Percentiles rank a stretch among this genome's conserved stretches.
phyloP scores from a whole-genome alignment of 2,888 invertebrate genomes.

The Acrocera orbiculus region DNA sequence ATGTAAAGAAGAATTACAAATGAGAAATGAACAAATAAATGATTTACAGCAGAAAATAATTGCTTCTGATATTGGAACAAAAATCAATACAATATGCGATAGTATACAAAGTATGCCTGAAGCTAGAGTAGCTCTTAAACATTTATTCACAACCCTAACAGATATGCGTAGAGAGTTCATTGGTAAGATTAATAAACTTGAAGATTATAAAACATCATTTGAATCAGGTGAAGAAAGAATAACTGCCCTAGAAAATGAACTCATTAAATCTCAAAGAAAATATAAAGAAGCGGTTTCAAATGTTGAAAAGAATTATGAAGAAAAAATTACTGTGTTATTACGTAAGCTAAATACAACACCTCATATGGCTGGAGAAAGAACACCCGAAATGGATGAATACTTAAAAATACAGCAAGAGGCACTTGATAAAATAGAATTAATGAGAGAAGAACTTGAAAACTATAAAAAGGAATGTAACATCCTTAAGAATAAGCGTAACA shows the following conservation, averaged over 20 bases:
- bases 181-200: slow-evolving; percentile 25
- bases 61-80: slow-evolving; percentile 57
- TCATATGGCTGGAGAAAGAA: slow-evolving; percentile 12
- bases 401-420: slow-evolving; percentile 19
- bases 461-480: slow-evolving; percentile 15
- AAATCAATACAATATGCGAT: slow-evolving; percentile 50
- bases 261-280: slow-evolving; percentile 33
- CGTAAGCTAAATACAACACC: slow-evolving; percentile 17
- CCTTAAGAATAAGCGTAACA: slow-evolving; percentile 20
- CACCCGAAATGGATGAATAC: slow-evolving; percentile 17
- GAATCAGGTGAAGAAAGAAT: slow-evolving; percentile 27
- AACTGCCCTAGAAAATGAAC: slow-evolving; percentile 30
- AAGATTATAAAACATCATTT: slow-evolving; percentile 36
- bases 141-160: slow-evolving; percentile 25
- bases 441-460: slow-evolving; percentile 18
- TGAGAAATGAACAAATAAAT: slow-evolving; percentile 37
- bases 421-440: slow-evolving; percentile 17
- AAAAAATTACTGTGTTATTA: slow-evolving; percentile 34
- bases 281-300: slow-evolving; percentile 36
- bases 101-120: slow-evolving; percentile 58
- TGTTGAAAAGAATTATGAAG: slow-evolving; percentile 41
- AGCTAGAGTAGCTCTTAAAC: slow-evolving; percentile 53
- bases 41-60: slow-evolving; percentile 65
- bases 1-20: slow-evolving; percentile 25
- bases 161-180: slow-evolving; percentile 23